Evolutionary conservation across 2,888 invertebrate species (phyloP).

Genomic region (Eupithecia subumbrata): DNA sequence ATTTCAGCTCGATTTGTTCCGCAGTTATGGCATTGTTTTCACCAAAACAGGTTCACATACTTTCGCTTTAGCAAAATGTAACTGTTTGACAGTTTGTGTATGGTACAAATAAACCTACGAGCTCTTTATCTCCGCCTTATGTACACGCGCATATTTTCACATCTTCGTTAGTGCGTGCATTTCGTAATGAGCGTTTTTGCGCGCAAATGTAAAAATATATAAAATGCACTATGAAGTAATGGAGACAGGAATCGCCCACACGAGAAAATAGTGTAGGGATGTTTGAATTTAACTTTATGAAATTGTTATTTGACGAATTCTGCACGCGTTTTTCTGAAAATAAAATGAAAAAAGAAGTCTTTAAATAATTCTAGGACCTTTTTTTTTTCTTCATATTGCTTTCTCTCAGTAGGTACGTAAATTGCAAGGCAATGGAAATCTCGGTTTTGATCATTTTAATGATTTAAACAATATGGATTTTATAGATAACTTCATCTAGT

Average conservation of each 20-base stretch:
- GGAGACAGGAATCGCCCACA: slow-evolving; percentile 15
- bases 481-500: no score
- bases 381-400: no score
- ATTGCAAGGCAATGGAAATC: no score
- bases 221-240: slow-evolving; percentile 56
- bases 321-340: not conserved
- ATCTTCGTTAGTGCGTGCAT: slow-evolving; percentile 79
- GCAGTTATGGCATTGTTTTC: not conserved
- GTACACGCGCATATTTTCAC: slow-evolving; percentile 49
- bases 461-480: no score
- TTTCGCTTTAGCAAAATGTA: not conserved
- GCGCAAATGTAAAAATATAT: slow-evolving; percentile 73
- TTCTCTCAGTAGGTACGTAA: no score
- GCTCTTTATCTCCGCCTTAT: slow-evolving; percentile 21
- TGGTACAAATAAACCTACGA: not conserved
- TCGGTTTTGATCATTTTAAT: no score
- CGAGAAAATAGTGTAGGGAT: slow-evolving; percentile 11
- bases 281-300: not conserved
- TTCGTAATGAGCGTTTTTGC: slow-evolving; percentile 75
- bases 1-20: not conserved
- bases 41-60: not conserved
- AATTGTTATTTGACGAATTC: not conserved
- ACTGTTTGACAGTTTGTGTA: not conserved
- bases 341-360: not conserved
- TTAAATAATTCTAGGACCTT: not conserved